Conservation (phyloP, 1,140 invertebrate genomes). For the Brachionus plicatilis region DNA sequence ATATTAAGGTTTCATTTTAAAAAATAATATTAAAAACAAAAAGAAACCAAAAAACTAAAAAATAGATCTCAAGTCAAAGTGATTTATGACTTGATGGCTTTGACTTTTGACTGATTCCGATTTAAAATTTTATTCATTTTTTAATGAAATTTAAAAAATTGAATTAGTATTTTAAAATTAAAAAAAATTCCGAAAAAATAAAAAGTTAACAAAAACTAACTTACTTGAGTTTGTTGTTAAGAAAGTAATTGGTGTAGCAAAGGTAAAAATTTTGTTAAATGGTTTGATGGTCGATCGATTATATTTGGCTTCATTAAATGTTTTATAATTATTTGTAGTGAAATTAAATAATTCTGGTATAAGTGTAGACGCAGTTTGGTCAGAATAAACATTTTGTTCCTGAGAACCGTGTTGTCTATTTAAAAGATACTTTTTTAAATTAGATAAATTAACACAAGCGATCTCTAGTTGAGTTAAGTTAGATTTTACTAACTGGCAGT, state of each 20-base stretch:
- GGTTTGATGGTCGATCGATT: not conserved
- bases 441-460: conserved; percentile 10
- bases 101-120: too few species aligned
- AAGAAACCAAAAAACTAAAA: too few species aligned
- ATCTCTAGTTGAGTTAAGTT: conserved; percentile 32
- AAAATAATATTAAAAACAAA: too few species aligned
- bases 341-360: not conserved
- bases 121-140: too few species aligned
- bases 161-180: too few species aligned
- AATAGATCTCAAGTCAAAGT: too few species aligned
- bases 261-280: conserved; percentile 12
- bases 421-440: conserved; percentile 12
- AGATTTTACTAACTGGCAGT: not conserved
- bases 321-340: not conserved
- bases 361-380: not conserved
- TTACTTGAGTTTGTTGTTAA: conserved; percentile 16
- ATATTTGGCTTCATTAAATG: not conserved
- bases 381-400: not conserved
- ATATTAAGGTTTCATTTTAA: too few species aligned
- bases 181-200: too few species aligned
- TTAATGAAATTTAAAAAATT: too few species aligned
- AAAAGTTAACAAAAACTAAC: too few species aligned
- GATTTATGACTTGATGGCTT: too few species aligned
- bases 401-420: not conserved
- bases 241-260: conserved; percentile 4